Evolutionary conservation across 1,140 invertebrate species (phyloP).

Genomic region (Drosophila auraria): DNA sequence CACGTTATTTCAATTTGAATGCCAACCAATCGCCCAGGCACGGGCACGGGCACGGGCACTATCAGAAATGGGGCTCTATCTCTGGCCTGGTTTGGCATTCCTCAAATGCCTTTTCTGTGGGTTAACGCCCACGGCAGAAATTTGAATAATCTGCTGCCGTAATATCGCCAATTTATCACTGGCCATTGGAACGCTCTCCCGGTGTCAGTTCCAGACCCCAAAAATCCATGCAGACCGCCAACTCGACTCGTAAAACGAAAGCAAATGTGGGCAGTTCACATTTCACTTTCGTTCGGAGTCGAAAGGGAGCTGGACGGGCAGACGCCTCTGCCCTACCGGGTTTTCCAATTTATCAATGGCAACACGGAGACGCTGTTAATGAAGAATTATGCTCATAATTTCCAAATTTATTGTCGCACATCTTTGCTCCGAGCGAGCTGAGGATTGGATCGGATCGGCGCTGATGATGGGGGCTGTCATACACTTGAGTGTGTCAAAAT

Average conservation of each 20-base stretch:
- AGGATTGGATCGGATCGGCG: conserved; percentile 34
- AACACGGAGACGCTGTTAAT: conserved; percentile 74
- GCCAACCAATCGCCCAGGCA: conserved; percentile 57
- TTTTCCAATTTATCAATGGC: conserved; percentile 55
- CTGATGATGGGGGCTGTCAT: conserved; percentile 63
- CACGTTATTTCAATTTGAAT: conserved; percentile 83
- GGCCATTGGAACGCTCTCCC: conserved; percentile 48
- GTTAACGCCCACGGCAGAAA: conserved; percentile 73
- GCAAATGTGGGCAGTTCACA: conserved; percentile 60
- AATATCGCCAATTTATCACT: conserved; percentile 80
- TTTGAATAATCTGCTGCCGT: conserved; percentile 74
- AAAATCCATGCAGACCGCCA: conserved; percentile 21
- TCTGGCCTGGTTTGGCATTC: conserved; percentile 65
- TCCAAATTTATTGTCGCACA: conserved; percentile 76
- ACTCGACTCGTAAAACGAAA: conserved; percentile 28
- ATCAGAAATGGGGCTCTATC: conserved; percentile 51
- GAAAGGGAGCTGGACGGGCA: conserved; percentile 11
- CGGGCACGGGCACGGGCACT: conserved; percentile 17
- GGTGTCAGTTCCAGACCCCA: conserved; percentile 2
- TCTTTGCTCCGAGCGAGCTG: conserved; percentile 38
- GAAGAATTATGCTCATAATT: conserved; percentile 84
- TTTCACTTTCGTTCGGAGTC: conserved; percentile 51
- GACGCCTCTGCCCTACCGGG: conserved; percentile 61
- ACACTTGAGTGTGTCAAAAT: conserved; percentile 83
- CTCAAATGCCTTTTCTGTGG: conserved; percentile 60